A percentile compares a stretch with the other conserved stretches of the same genome.
Conservation (phyloP, 53 echinoderm and acorn worm species). For the Astropecten irregularis region DNA sequence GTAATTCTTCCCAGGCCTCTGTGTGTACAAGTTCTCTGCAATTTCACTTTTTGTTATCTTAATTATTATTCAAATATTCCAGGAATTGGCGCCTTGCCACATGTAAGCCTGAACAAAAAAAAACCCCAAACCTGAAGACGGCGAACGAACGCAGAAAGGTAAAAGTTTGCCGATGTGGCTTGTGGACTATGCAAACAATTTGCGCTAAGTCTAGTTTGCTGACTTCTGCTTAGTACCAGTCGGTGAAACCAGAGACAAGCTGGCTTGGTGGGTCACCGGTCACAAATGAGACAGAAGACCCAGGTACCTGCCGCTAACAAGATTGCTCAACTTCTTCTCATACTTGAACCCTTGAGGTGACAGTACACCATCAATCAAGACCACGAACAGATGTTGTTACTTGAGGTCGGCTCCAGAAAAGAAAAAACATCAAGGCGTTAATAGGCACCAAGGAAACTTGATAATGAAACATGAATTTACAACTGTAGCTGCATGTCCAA, state of each 20-base stretch:
- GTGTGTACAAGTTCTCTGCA: too few relatives aligned
- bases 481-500: neutral
- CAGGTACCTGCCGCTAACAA: neutral
- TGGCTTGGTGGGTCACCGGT: neutral
- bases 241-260: neutral
- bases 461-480: constrained; percentile 39
- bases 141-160: too few relatives aligned
- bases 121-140: too few relatives aligned
- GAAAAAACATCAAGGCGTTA: too few relatives aligned
- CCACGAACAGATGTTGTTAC: constrained; percentile 7
- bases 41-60: too few relatives aligned
- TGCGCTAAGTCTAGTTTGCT: neutral
- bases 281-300: neutral
- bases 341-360: constrained; percentile 12
- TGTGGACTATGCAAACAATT: neutral
- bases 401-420: too few relatives aligned
- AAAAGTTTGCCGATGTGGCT: too few relatives aligned
- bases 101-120: too few relatives aligned
- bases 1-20: too few relatives aligned
- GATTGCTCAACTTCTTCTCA: constrained; percentile 23
- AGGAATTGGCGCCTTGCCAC: too few relatives aligned
- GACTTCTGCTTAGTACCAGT: neutral
- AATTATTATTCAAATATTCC: too few relatives aligned
- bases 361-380: constrained; percentile 10
- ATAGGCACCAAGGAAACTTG: constrained; percentile 11